Conservation (phyloP, 1,140 invertebrate genomes). For the Pomacea maculata region DNA sequence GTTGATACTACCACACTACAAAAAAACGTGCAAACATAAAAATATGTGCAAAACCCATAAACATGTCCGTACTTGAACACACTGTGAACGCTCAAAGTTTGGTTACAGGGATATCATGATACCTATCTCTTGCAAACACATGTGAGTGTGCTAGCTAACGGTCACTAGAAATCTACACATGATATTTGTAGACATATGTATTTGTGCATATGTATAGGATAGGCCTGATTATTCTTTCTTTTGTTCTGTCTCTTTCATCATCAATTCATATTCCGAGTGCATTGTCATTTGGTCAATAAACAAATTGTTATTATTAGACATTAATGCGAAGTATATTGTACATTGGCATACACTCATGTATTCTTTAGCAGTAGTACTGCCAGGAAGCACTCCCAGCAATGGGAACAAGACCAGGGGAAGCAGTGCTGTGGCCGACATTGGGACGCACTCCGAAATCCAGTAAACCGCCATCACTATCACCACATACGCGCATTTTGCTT, state of each 20-base stretch:
- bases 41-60: no score
- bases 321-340: neutral
- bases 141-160: neutral
- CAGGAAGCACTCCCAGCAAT: constrained; percentile 30
- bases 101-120: no score
- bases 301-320: neutral
- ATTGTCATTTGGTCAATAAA: neutral
- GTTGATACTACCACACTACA: no score
- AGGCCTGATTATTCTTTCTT: no score
- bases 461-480: constrained; percentile 83
- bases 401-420: constrained; percentile 85
- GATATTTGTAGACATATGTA: neutral
- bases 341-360: constrained; percentile 16
- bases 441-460: constrained; percentile 85
- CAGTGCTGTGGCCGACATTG: constrained; percentile 82
- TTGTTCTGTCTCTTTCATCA: neutral
- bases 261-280: neutral
- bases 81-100: no score
- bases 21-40: no score
- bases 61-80: no score
- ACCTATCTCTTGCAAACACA: no score
- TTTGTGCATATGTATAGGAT: neutral
- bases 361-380: neutral
- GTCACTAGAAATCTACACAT: neutral
- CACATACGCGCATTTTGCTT: constrained; percentile 75